Base-by-base conservation (phyloP, 2,888 invertebrate genomes). In the Drosophila imparisetae region DNA sequence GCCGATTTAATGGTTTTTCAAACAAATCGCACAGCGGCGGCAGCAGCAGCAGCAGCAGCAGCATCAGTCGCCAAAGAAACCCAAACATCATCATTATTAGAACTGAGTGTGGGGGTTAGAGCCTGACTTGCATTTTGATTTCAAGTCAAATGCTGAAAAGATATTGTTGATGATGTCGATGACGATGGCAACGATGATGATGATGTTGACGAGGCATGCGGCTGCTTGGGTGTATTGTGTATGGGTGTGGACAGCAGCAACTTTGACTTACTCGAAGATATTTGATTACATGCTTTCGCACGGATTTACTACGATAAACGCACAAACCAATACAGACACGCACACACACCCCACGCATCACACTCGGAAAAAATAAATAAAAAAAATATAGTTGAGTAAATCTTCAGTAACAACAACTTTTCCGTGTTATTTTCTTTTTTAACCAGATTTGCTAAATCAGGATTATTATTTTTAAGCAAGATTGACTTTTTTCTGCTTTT, bases 51-150 rank as follows among this genome's bases (percentile, higher is more conserved):
- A 34, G 21, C 42, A 3, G 42, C n/a, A 38, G 75, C 81, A 63
- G 40, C 61, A 32, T n/a, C 45, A 48, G 36, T 36, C 32, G 30
- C 45, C 34, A 42, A 61, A 52, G 38, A 21, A 32, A n/a, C 50
- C 38, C 13, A 50, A 61, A 29, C 45, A 62, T 57, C 63, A 69
- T 53, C 66, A 57, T 54, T 60, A 57, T 49, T 60, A 59, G 54
- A 45, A 64, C 27, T 58, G 63, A 65, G 50, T 45, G 36, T 30
- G 40, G 58, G 45, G 49, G 42, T 7, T 29, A 45, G 13, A 55
- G 80, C 86, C 83, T 86, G 88, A 74, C 88, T 75, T 71, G 84
- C 80, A 83, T 86, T 72, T 75, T 80, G 72, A 79, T 79, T 59
- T 58, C 11, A 29, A 36, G 30, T 48, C 60, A 30, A 57, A 30